phyloP scores from a whole-genome alignment of 2,888 invertebrate genomes.

The Baronia brevicornis region DNA sequence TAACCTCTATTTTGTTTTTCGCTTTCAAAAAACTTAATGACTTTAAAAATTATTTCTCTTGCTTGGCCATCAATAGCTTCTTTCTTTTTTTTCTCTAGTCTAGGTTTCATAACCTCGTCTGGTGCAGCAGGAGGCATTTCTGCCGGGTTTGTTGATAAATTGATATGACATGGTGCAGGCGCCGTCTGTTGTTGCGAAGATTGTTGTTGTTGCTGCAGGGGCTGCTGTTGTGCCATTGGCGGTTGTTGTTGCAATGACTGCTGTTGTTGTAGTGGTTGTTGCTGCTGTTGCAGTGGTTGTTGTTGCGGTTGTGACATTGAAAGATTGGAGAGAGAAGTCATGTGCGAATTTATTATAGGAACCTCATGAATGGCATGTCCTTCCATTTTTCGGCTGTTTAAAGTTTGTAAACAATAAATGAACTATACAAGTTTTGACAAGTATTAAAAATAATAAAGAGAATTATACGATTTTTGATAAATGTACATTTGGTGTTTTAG shows the following conservation, averaged over 20 bases:
- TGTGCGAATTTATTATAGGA: slow-evolving; percentile 19
- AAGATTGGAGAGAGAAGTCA: slow-evolving; percentile 24
- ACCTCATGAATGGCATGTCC: slow-evolving; percentile 14
- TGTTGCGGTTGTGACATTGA: slow-evolving; percentile 23
- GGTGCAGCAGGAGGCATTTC: slow-evolving; percentile 15
- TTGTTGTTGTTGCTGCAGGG: slow-evolving; percentile 20
- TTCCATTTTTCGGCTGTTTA: slow-evolving; percentile 1
- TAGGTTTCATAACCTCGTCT: slow-evolving; percentile 30
- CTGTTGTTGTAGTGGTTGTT: slow-evolving; percentile 22
- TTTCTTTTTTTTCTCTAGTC: slow-evolving; percentile 57
- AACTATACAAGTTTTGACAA: background rate
- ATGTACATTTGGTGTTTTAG: slow-evolving; percentile 9
- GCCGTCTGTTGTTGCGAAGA: slow-evolving; percentile 24
- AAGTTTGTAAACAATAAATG: background rate
- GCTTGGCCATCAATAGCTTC: slow-evolving; percentile 67
- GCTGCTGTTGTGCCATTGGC: too few relatives aligned
- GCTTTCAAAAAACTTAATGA: slow-evolving; percentile 66
- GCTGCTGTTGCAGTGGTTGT: slow-evolving; percentile 21
- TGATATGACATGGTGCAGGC: slow-evolving; percentile 15
- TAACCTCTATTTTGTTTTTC: slow-evolving; percentile 68
- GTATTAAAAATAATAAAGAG: too few relatives aligned
- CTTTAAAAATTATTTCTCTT: slow-evolving; percentile 61
- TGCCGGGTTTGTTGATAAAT: slow-evolving; percentile 16
- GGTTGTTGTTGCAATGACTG: slow-evolving; percentile 25
- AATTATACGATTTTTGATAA: background rate